phyloP scores from a whole-genome alignment of 2,888 invertebrate species.

The Scelioninae gen. 2 region DNA sequence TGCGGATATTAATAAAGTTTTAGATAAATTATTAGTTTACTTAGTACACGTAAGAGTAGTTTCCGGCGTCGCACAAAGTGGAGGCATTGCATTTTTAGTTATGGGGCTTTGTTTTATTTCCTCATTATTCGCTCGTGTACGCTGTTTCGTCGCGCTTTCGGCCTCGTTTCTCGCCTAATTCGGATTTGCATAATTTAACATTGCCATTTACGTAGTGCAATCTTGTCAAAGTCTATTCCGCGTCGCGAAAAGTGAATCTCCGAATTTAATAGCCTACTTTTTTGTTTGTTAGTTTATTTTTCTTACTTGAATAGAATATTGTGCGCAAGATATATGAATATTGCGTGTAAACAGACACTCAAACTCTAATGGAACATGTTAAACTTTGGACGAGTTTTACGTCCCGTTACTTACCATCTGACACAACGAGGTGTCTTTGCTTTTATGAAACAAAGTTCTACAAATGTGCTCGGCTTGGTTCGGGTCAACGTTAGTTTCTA shows the following conservation, averaged over 20 bases:
- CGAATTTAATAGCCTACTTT: constrained; percentile 14
- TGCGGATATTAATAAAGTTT: too few relatives aligned
- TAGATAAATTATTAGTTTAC: constrained; percentile 52
- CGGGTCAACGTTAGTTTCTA: constrained; percentile 69
- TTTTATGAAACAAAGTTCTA: constrained; percentile 64
- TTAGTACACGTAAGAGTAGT: constrained; percentile 36
- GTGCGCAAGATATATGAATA: constrained; percentile 19
- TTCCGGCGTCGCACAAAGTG: constrained; percentile 22
- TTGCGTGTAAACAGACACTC: constrained; percentile 35
- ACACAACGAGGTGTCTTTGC: constrained; percentile 61
- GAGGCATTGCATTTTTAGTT: constrained; percentile 31
- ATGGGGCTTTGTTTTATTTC: constrained; percentile 31
- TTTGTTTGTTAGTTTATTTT: neutral
- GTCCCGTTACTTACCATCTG: constrained; percentile 62
- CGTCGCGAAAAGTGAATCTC: constrained; percentile 27
- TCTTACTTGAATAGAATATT: constrained; percentile 2
- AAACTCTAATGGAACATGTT: constrained; percentile 44
- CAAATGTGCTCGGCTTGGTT: constrained; percentile 67
- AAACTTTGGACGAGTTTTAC: constrained; percentile 49
- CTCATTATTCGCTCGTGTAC: constrained; percentile 23
- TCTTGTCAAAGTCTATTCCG: constrained; percentile 20
- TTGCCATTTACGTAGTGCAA: constrained; percentile 9
- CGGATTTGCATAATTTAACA: constrained; percentile 42
- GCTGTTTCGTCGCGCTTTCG: constrained; percentile 10
- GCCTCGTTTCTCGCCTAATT: constrained; percentile 45